Evolutionary conservation across 1,140 invertebrate genomes (phyloP).

Genomic region (Sipha flava): DNA sequence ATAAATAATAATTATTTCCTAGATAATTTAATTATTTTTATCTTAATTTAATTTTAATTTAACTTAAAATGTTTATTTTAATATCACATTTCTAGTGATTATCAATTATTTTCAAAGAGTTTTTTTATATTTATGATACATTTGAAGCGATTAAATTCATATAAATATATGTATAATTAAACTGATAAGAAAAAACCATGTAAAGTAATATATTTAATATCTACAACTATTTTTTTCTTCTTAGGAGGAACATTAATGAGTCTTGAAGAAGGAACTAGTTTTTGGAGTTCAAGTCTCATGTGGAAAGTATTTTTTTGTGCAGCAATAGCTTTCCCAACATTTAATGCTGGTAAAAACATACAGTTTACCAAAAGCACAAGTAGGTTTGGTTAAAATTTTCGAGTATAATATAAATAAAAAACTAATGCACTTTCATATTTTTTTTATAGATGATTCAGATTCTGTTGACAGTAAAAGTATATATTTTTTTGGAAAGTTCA

Average conservation of each 20-base stretch:
- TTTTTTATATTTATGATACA: too few relatives aligned
- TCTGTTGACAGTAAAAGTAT: background rate
- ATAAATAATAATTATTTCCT: too few relatives aligned
- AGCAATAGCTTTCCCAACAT: slow-evolving; percentile 54
- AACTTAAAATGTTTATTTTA: too few relatives aligned
- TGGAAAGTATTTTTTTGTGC: slow-evolving; percentile 98
- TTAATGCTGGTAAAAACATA: slow-evolving; percentile 3
- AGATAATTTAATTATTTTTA: too few relatives aligned
- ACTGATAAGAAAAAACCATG: too few relatives aligned
- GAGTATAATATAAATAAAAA: background rate
- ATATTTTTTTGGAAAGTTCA: slow-evolving; percentile 88
- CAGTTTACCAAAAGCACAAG: background rate
- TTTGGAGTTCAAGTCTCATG: slow-evolving; percentile 95
- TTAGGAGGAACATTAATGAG: slow-evolving; percentile 91
- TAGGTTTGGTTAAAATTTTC: background rate
- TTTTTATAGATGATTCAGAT: background rate
- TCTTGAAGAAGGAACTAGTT: slow-evolving; percentile 96
- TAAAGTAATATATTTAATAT: too few relatives aligned
- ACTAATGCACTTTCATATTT: background rate
- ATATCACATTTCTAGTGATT: too few relatives aligned
- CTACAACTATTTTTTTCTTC: slow-evolving; percentile 35
- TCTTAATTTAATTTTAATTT: too few relatives aligned
- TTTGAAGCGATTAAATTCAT: too few relatives aligned
- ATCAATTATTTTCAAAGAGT: too few relatives aligned
- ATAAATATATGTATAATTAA: too few relatives aligned